A percentile compares a stretch with the other conserved stretches of the same genome.
Evolutionary conservation across 2,888 invertebrate species (phyloP).

Genomic region (Saturnia japonica): DNA sequence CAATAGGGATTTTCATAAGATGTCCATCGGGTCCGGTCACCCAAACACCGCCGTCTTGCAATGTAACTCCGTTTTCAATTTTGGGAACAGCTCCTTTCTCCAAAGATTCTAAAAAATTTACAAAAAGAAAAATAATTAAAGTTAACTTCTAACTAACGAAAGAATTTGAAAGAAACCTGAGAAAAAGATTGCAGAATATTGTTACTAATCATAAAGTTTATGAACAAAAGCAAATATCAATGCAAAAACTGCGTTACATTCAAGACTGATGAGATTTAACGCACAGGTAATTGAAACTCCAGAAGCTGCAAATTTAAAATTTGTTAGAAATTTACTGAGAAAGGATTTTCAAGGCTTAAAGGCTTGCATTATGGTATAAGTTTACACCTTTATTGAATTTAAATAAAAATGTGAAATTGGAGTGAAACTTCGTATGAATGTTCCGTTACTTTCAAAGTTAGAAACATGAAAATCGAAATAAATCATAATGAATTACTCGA

Average conservation of each 20-base stretch:
- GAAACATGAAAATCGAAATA: background rate
- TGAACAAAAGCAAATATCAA: background rate
- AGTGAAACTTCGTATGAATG: too few relatives aligned
- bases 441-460: background rate
- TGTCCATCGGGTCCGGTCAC: conserved; percentile 58
- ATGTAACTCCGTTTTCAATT: conserved; percentile 66
- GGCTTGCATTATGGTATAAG: too few relatives aligned
- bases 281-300: too few relatives aligned
- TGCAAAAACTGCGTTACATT: too few relatives aligned
- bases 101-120: conserved; percentile 52
- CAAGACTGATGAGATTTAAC: too few relatives aligned
- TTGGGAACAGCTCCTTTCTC: conserved; percentile 68
- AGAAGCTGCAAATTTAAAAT: too few relatives aligned
- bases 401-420: too few relatives aligned
- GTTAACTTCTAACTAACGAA: background rate
- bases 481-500: background rate
- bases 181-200: background rate
- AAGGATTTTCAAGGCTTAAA: too few relatives aligned
- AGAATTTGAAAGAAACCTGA: background rate
- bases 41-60: conserved; percentile 76
- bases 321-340: too few relatives aligned
- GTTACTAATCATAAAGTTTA: background rate
- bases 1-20: conserved; percentile 62
- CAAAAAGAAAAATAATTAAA: background rate
- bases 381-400: too few relatives aligned